phyloP scores from a whole-genome alignment of 2,888 invertebrate genomes.

The Eristalis intricaria region DNA sequence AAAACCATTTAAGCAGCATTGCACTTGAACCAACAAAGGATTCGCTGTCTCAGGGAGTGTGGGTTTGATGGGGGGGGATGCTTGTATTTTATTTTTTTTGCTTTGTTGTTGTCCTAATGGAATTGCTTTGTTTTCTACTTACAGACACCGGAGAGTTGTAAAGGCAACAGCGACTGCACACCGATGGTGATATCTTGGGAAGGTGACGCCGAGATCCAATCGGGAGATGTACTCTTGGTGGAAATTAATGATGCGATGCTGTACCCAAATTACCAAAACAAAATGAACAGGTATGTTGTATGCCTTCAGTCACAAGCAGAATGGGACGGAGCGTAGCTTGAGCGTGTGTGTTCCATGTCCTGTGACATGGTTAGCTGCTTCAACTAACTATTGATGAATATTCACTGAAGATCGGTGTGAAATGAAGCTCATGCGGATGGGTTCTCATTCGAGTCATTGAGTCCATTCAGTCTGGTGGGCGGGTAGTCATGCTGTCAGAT shows the following conservation, averaged over 20 bases:
- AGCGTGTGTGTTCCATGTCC: background rate
- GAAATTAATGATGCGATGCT: conserved; percentile 86
- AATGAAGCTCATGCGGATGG: too few relatives aligned
- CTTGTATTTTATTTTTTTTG: background rate
- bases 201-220: conserved; percentile 86
- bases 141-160: conserved; percentile 80
- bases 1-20: conserved; percentile 42
- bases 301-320: background rate
- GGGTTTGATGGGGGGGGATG: background rate
- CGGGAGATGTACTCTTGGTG: conserved; percentile 87
- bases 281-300: conserved; percentile 76
- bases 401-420: too few relatives aligned
- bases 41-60: background rate
- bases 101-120: conserved; percentile 17
- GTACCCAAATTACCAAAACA: conserved; percentile 77
- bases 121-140: conserved; percentile 42
- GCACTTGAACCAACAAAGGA: conserved; percentile 37
- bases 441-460: too few relatives aligned
- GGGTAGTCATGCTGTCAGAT: too few relatives aligned
- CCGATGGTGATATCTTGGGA: conserved; percentile 86
- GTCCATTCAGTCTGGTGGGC: too few relatives aligned
- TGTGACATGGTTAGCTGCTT: background rate
- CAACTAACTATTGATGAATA: background rate
- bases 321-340: background rate
- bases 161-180: conserved; percentile 82